Percentiles rank a stretch among this genome's conserved stretches.
These are phyloP conservation scores for Euthynnus affinis DNA, from an alignment of 2,797 vertebrate genomes.

Conservation along the genomic window DNA sequence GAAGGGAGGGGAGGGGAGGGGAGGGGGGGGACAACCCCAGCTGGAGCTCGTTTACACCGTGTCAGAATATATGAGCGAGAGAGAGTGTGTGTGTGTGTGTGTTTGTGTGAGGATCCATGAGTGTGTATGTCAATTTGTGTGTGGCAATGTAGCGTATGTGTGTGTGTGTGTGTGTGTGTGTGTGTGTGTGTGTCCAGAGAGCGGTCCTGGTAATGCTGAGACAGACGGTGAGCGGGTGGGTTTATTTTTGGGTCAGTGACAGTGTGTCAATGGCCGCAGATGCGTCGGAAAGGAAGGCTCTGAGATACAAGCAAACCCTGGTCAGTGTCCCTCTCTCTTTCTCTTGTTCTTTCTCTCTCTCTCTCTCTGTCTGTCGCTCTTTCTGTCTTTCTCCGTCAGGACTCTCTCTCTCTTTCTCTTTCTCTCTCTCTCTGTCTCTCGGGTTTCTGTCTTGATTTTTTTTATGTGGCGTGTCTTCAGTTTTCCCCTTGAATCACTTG, in stretches of 20 bases:
- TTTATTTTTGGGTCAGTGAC: slow-evolving; percentile 86
- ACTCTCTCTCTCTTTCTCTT: too few relatives aligned
- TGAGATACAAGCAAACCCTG: slow-evolving; percentile 92
- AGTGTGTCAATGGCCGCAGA: slow-evolving; percentile 90
- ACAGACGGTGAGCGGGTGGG: slow-evolving; percentile 73
- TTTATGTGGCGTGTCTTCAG: neutral
- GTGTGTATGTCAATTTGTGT: too few relatives aligned
- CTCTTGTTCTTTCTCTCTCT: slow-evolving; percentile 27
- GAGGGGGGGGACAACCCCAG: slow-evolving; percentile 41
- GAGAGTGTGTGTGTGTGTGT: neutral
- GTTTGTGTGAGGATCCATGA: slow-evolving; percentile 4
- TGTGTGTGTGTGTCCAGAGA: slow-evolving; percentile 49
- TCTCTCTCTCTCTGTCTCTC: too few relatives aligned
- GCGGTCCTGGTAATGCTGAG: slow-evolving; percentile 80
- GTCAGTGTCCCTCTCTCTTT: slow-evolving; percentile 81
- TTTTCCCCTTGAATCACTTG: slow-evolving; percentile 1
- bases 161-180: slow-evolving; percentile 20
- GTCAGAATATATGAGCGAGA: slow-evolving; percentile 27
- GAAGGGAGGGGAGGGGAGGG: too few relatives aligned
- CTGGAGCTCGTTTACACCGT: slow-evolving; percentile 61
- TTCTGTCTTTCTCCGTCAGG: slow-evolving; percentile 2
- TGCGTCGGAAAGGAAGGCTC: slow-evolving; percentile 89
- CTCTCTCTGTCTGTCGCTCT: neutral
- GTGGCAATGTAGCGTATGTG: slow-evolving; percentile 22
- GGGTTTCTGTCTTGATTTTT: neutral